phyloP scores from a whole-genome alignment of 1,140 invertebrate genomes.

The Drosophila oshimai region DNA sequence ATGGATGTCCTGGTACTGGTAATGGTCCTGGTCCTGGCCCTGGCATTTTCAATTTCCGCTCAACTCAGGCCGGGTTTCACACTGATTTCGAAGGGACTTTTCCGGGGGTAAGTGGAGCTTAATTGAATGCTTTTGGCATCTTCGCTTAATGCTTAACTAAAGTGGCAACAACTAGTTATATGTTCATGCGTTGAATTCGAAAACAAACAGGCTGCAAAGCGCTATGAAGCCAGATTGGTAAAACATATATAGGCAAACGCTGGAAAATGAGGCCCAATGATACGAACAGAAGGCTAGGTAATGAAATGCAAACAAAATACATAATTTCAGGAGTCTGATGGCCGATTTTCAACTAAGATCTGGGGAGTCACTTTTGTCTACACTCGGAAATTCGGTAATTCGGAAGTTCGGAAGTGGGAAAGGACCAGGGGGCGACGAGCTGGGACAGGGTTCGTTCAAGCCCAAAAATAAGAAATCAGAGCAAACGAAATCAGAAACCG shows the following conservation, averaged over 20 bases:
- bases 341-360: slow-evolving; percentile 27
- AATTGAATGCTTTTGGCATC: background rate
- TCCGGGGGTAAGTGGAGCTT: slow-evolving; percentile 1
- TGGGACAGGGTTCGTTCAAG: background rate
- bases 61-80: background rate
- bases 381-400: no score
- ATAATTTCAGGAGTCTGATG: slow-evolving; percentile 18
- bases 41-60: slow-evolving; percentile 35
- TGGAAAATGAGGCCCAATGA: background rate
- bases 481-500: slow-evolving; percentile 10
- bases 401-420: no score
- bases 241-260: background rate
- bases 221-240: slow-evolving; percentile 19
- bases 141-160: slow-evolving; percentile 39
- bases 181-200: slow-evolving; percentile 46
- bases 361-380: slow-evolving; percentile 2
- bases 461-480: background rate
- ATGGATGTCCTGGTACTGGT: slow-evolving; percentile 14
- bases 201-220: slow-evolving; percentile 33
- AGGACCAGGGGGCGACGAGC: background rate
- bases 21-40: slow-evolving; percentile 6
- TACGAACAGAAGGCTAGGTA: slow-evolving; percentile 1
- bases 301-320: slow-evolving; percentile 2
- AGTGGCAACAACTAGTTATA: slow-evolving; percentile 52
- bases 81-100: background rate